These are phyloP conservation scores for Sylvilagus floridanus DNA, from an alignment of 2,797 vertebrate species.

Conservation along the genomic window DNA sequence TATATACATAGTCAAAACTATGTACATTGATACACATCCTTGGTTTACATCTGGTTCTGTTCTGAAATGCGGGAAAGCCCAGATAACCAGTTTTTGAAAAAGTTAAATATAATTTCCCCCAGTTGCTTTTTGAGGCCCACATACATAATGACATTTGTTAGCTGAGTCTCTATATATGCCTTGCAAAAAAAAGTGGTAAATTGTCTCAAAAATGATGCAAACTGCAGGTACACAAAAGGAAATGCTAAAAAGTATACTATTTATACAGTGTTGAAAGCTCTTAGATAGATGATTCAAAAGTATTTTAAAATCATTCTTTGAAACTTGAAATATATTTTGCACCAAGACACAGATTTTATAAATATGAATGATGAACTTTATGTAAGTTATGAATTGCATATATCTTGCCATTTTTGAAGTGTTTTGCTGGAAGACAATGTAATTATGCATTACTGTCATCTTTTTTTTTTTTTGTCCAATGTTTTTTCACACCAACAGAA, in stretches of 20 bases:
- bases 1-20: conserved; percentile 1
- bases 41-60: conserved; percentile 73
- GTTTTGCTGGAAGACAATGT: conserved; percentile 53
- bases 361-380: conserved; percentile 62
- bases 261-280: conserved; percentile 81
- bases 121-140: conserved; percentile 77
- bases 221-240: conserved; percentile 84
- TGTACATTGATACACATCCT: conserved; percentile 63
- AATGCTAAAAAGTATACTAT: conserved; percentile 74
- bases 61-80: conserved; percentile 83
- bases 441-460: conserved; percentile 36
- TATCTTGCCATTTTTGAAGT: conserved; percentile 33
- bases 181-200: conserved; percentile 74
- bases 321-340: conserved; percentile 61
- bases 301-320: conserved; percentile 71
- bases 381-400: conserved; percentile 52
- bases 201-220: conserved; percentile 82
- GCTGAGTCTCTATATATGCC: conserved; percentile 47
- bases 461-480: not conserved
- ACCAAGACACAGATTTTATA: conserved; percentile 72
- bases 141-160: conserved; percentile 82
- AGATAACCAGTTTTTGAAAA: conserved; percentile 77
- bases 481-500: conserved; percentile 43
- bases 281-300: conserved; percentile 73
- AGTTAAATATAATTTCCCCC: conserved; percentile 73